Conservation (phyloP, 1,140 invertebrate genomes). For the Lineus longissimus region DNA sequence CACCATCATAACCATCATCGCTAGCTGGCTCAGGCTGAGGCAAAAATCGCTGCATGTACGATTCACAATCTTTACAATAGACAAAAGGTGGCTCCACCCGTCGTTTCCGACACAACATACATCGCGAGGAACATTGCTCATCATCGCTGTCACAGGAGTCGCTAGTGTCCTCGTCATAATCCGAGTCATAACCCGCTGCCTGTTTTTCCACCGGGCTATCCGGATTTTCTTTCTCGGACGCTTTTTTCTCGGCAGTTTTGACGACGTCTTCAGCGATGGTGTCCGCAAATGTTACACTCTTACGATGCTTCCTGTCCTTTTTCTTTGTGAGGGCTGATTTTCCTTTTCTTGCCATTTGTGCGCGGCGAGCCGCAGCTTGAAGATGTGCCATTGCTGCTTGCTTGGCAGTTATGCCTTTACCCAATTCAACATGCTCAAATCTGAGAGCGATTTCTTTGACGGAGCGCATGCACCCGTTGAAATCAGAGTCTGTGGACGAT, state of each 20-base stretch:
- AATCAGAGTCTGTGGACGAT: background rate
- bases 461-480: background rate
- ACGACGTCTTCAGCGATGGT: conserved; percentile 71
- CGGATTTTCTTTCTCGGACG: conserved; percentile 9
- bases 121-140: conserved; percentile 17
- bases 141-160: conserved; percentile 29
- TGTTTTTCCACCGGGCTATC: conserved; percentile 9
- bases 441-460: background rate
- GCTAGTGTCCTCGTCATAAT: conserved; percentile 15
- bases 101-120: conserved; percentile 2
- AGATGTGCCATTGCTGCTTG: conserved; percentile 9
- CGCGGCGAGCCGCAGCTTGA: background rate
- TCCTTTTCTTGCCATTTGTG: background rate
- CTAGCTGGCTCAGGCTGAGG: background rate
- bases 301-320: conserved; percentile 60
- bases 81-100: background rate
- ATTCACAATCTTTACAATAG: background rate
- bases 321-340: conserved; percentile 18
- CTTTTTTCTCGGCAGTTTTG: conserved; percentile 71
- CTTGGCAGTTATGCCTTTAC: background rate
- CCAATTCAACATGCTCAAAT: background rate
- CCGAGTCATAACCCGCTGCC: conserved; percentile 9
- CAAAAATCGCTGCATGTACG: background rate
- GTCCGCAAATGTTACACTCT: conserved; percentile 89
- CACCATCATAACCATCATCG: too few species aligned